Base-by-base conservation (phyloP, 2,797 vertebrate species). In the Acanthis flammea region DNA sequence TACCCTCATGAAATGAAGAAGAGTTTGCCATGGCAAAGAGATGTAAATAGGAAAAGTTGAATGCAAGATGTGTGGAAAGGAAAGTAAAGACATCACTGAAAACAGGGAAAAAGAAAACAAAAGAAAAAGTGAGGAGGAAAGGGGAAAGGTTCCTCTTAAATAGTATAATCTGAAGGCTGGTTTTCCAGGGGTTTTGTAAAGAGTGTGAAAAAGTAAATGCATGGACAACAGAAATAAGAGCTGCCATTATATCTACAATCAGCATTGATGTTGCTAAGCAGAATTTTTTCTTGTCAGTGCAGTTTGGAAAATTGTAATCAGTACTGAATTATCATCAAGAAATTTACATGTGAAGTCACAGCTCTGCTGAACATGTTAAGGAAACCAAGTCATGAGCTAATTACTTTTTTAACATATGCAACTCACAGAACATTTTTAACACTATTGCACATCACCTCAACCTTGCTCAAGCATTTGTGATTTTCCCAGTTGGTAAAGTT, bases 1-100 rank as follows among this genome's bases (percentile, higher is more conserved):
- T 96, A 97, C 96, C 96, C 96, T 98, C 83, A 71, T 95, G 91
- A 97, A 97, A 95, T 97, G 97, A 97, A 96, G 96, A 97, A 93
- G 88, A 96, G 78, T 87, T 93, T 94, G 94, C 95, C 96, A 97
- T 95, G 95, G 90, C 94, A 97, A 97, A 97, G 91, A 97, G 94
- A 96, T 87, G 81, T 91, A 95, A 97, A 95, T 97, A 96, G 93
- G 95, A 97, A 97, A 90, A 96, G 97, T 67, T 96, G 96, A 95
- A 96, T 95, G 95, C 96, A 96, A 98, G 97, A 92, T 97, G 74
- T 97, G 95, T 92, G 95, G 94, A 96, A 98, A 95, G 80, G 75
- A 97, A 97, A 96, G 86, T 39, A 98, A 97, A 98, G 96, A 88
- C 72, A 96, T 96, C 96, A 97, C 97, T 97, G 80, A 94, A 92